phyloP scores from a whole-genome alignment of 2,797 vertebrate genomes.

The Emydoidea blandingii region DNA sequence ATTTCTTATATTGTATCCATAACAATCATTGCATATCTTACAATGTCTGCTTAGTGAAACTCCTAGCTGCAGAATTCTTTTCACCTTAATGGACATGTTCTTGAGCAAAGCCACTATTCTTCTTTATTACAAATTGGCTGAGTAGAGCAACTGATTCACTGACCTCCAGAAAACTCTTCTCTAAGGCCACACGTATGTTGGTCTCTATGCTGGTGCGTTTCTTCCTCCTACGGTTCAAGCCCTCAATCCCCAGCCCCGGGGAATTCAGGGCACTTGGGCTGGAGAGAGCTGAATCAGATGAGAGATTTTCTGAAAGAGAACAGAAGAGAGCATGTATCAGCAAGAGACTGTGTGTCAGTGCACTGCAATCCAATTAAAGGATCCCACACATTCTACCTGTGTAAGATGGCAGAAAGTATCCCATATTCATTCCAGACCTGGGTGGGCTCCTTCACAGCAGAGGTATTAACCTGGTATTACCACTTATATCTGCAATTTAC shows the following conservation, averaged over 20 bases:
- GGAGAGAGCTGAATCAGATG: slow-evolving; percentile 95
- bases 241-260: slow-evolving; percentile 93
- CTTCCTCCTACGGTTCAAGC: slow-evolving; percentile 98
- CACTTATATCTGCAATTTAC: not conserved
- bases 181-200: slow-evolving; percentile 99
- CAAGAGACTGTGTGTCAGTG: slow-evolving; percentile 26
- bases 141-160: slow-evolving; percentile 62
- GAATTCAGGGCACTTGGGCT: slow-evolving; percentile 97
- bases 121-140: not conserved
- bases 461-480: not conserved
- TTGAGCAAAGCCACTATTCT: not conserved
- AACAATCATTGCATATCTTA: not conserved
- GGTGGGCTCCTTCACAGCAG: not conserved
- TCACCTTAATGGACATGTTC: not conserved
- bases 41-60: not conserved
- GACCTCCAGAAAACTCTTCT: slow-evolving; percentile 99
- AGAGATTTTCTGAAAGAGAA: slow-evolving; percentile 91
- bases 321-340: slow-evolving; percentile 3
- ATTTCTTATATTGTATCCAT: not conserved
- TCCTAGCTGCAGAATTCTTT: not conserved
- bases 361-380: not conserved
- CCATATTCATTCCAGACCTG: not conserved
- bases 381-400: not conserved
- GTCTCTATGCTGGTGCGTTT: slow-evolving; percentile 99
- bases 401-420: not conserved